Evolutionary conservation across 2,113 vertebrate genomes (phyloP).

Genomic region (Ahaetulla prasina): DNA sequence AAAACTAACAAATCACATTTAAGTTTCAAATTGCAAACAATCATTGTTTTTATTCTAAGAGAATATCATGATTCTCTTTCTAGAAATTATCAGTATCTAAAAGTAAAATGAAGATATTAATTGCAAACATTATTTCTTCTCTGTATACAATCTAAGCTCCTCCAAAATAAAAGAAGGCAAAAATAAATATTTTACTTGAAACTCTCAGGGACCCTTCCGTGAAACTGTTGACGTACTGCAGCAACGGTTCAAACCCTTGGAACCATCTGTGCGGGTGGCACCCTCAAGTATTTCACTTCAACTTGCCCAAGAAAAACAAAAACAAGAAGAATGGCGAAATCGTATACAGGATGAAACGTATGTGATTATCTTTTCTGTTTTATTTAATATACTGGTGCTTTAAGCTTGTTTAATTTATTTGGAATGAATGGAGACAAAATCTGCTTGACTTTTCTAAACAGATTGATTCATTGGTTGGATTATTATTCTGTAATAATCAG

Average conservation of each 20-base stretch:
- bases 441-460: neutral
- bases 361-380: slow-evolving; percentile 50
- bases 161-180: slow-evolving; percentile 13
- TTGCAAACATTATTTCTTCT: slow-evolving; percentile 26
- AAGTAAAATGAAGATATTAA: slow-evolving; percentile 6
- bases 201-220: slow-evolving; percentile 78
- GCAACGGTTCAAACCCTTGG: slow-evolving; percentile 78
- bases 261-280: slow-evolving; percentile 74
- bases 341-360: slow-evolving; percentile 66
- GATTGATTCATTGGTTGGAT: neutral
- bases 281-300: slow-evolving; percentile 69
- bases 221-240: slow-evolving; percentile 69
- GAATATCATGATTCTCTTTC: neutral
- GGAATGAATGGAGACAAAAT: neutral
- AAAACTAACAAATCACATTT: neutral
- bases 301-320: slow-evolving; percentile 66
- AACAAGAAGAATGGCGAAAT: slow-evolving; percentile 56
- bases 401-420: slow-evolving; percentile 15
- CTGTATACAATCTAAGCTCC: slow-evolving; percentile 14
- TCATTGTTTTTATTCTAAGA: neutral
- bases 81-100: neutral
- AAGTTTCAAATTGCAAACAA: neutral
- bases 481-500: slow-evolving; percentile 2
- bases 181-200: slow-evolving; percentile 13
- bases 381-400: neutral